Evolutionary conservation across 1,140 invertebrate species (phyloP), one percentile per base, ranked within the genome.

Genomic region (Carposina sasakii): DNA sequence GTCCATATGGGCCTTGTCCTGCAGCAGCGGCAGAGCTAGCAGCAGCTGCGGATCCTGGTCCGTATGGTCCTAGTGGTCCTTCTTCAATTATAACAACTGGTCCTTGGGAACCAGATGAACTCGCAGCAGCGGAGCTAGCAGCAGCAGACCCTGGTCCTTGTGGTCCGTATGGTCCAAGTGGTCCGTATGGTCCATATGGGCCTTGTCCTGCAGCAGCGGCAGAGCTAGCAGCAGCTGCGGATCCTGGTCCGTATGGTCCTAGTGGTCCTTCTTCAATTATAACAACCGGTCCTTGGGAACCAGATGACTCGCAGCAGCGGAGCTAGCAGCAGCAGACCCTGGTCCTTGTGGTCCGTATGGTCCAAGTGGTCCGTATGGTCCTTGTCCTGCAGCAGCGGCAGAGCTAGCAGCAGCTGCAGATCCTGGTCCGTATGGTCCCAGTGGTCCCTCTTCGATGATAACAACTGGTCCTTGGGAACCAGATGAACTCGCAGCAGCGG

Each of bases 171-270:
- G 45, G 31, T 20, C 43, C 44, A 22, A 30, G 16, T 26, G 42
- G 44, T 47, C 52, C 45, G 16, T 48, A 43, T 21, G n/a, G 37
- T 42, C 51, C 51, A 2, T 15, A 3, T 40, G 30, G 36, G n/a
- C 49, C 49, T 3, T 13, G 3, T 33, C 40, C 19, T 0, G 23
- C 47, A 17, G 50, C 22, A 17, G 24, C 37, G 17, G 44, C 4
- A 42, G 47, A 44, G 16, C 34, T 37, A 24, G 50, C 41, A 28
- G 28, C 54, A 12, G 57, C 43, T 12, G 43, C 23, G 19, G 48
- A 26, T 13, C 41, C 23, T 9, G 51, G 23, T 47, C 23, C 23
- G 23, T n/a, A n/a, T n/a, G n/a, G n/a, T n/a, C n/a, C n/a, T n/a
- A n/a, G n/a, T 13, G 15, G 12, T 36, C 21, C 31, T 33, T 30